A percentile compares a stretch with the other conserved stretches of the same genome.
Evolutionary conservation across 1,140 invertebrate species (phyloP).

Genomic region (Camponotus pennsylvanicus): DNA sequence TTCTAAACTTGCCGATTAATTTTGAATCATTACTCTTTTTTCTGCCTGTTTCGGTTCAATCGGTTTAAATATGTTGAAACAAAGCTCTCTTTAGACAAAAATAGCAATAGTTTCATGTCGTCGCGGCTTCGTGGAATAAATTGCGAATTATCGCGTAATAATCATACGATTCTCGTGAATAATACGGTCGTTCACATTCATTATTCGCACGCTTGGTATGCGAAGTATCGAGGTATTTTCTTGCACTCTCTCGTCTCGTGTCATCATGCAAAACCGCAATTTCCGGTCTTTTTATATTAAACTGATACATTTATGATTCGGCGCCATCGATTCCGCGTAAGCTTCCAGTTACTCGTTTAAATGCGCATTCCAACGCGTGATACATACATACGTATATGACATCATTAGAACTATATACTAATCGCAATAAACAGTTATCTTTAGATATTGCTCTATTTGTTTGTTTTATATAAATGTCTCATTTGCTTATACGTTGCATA

Average conservation of each 20-base stretch:
- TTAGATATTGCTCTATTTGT: conserved; percentile 2
- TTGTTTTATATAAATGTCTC: neutral
- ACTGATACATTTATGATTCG: conserved; percentile 34
- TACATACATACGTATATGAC: neutral
- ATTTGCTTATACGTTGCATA: too few species aligned
- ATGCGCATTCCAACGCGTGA: conserved; percentile 4
- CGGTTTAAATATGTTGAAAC: neutral
- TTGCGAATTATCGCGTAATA: conserved; percentile 45
- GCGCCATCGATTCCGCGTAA: conserved; percentile 15
- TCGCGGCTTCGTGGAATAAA: conserved; percentile 34
- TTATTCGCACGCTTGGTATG: neutral
- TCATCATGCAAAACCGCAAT: conserved; percentile 26
- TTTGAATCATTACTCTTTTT: neutral
- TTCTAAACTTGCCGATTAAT: neutral
- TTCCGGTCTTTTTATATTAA: conserved; percentile 36
- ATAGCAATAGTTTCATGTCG: neutral
- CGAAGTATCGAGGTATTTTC: conserved; percentile 7
- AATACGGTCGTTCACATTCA: conserved; percentile 37
- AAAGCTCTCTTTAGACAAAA: neutral
- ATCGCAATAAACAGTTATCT: neutral
- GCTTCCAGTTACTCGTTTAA: conserved; percentile 29
- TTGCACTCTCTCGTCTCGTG: conserved; percentile 4
- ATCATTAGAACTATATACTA: conserved; percentile 16
- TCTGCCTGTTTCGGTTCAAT: neutral
- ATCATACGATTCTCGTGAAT: conserved; percentile 54